Evolutionary conservation across 2,113 vertebrate species (phyloP).

Genomic region (Eupsittula cactorum): DNA sequence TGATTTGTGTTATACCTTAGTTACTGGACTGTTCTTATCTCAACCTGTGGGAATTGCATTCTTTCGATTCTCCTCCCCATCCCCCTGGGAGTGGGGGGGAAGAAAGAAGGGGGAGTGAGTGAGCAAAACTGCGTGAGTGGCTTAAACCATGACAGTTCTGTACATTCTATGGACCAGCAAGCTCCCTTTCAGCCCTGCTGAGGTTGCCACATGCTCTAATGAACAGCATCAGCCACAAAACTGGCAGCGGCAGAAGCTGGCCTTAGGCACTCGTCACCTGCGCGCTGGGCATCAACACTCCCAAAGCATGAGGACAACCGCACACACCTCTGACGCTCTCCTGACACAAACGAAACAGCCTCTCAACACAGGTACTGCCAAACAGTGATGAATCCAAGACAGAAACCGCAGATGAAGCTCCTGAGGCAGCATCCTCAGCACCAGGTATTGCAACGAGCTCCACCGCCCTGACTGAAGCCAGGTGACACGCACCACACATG

Average conservation of each 20-base stretch:
- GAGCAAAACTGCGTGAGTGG: too few relatives aligned
- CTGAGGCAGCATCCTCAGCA: neutral
- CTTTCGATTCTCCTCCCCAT: too few relatives aligned
- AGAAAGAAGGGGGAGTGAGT: too few relatives aligned
- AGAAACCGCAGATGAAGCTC: conserved; percentile 46
- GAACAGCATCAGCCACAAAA: neutral
- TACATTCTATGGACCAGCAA: neutral
- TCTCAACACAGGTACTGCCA: neutral
- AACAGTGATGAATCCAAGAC: neutral
- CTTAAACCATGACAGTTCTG: too few relatives aligned
- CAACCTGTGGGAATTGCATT: too few relatives aligned
- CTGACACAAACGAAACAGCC: neutral
- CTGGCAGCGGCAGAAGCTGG: fast-evolving
- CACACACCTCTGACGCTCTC: neutral
- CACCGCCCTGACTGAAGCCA: neutral
- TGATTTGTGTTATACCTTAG: too few relatives aligned
- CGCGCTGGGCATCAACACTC: fast-evolving
- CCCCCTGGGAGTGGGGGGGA: too few relatives aligned
- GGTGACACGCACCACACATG: neutral
- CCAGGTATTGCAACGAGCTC: neutral
- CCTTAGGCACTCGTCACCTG: neutral
- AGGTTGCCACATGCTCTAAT: neutral
- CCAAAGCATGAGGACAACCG: neutral
- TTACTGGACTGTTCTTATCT: too few relatives aligned
- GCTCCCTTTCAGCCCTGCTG: neutral